A percentile compares a stretch with the other conserved stretches of the same genome.
Conservation (phyloP, 2,888 invertebrate genomes). For the Drosophila tripunctata region DNA sequence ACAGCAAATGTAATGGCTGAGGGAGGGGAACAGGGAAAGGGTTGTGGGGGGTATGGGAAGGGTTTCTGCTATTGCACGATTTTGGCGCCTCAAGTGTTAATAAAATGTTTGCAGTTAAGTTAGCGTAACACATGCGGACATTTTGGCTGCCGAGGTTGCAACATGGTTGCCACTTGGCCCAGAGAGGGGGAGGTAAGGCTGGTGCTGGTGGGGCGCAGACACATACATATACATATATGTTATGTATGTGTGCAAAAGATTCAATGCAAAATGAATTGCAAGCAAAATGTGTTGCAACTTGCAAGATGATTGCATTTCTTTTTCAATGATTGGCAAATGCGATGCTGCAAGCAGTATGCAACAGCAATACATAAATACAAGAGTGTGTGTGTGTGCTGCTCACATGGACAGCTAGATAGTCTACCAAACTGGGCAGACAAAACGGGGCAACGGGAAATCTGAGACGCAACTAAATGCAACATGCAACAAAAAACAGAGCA, state of each 20-base stretch:
- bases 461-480: constrained; percentile 20
- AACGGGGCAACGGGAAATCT: constrained; percentile 26
- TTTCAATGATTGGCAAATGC: constrained; percentile 67
- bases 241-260: constrained; percentile 46
- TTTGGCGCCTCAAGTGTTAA: constrained; percentile 75
- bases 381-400: too few species aligned
- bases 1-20: not conserved
- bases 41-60: not conserved
- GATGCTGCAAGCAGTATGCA: constrained; percentile 10
- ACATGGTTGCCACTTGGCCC: not conserved
- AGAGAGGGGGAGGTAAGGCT: not conserved
- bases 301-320: constrained; percentile 77
- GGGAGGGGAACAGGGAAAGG: not conserved
- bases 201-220: not conserved
- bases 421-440: constrained; percentile 4
- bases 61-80: constrained; percentile 48
- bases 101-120: constrained; percentile 74
- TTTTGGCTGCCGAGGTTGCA: not conserved
- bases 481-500: constrained; percentile 27
- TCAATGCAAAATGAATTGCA: constrained; percentile 73
- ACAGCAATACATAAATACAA: constrained; percentile 6
- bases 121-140: constrained; percentile 53
- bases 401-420: constrained; percentile 20
- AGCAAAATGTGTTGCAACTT: constrained; percentile 51
- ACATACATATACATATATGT: too few species aligned